Evolutionary conservation across 2,888 invertebrate species (phyloP), one percentile per base, ranked within the genome.

Genomic region (Melanophora roralis): DNA sequence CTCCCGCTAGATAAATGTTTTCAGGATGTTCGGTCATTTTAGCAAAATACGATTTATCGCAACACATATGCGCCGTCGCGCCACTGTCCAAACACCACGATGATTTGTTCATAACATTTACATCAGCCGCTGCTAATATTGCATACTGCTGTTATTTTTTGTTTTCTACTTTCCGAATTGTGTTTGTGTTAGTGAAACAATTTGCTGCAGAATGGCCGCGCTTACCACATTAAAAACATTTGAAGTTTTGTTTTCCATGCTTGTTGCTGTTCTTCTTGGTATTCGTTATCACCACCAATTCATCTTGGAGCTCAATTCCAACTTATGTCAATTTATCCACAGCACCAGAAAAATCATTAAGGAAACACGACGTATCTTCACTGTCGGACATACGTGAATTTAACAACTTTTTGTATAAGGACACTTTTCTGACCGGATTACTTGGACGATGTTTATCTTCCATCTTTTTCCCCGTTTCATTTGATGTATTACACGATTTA

Each of bases 401-500:
- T 11, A 78, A 32, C 11, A 78, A 14, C 19, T 72, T 45, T 19
- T 40, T 57, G 16, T 57, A 23, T 12, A 57, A n/a, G 1, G 57
- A 12, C 12, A 57, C 57, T 21, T 57, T 38, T 19, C 38, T 36
- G 5, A 43, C 68, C 2, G 57, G 57, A 12, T 51, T 60, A 12
- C 60, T 72, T 40, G 51, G 72, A 43, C 60, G 19, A 62, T 72
- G 57, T 14, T 59, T 21, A 60, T 11, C 45, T 34, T 73, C 57
- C 27, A 73, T 14, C 11, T 64, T 57, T 11, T 47, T 47, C 73
- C 68, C 55, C 3, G 69, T 69, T 16, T 76, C 68, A 2, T 45
- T 57, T 1, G 81, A 81, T 7, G 82, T 80, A 49, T 71, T 43
- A 21, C 81, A 83, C 7, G 78, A 40, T 40, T 75, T 83, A 8